Percentiles rank a stretch among this genome's conserved stretches.
Evolutionary conservation across 2,113 vertebrate species (phyloP).

Genomic region (Grus americana): DNA sequence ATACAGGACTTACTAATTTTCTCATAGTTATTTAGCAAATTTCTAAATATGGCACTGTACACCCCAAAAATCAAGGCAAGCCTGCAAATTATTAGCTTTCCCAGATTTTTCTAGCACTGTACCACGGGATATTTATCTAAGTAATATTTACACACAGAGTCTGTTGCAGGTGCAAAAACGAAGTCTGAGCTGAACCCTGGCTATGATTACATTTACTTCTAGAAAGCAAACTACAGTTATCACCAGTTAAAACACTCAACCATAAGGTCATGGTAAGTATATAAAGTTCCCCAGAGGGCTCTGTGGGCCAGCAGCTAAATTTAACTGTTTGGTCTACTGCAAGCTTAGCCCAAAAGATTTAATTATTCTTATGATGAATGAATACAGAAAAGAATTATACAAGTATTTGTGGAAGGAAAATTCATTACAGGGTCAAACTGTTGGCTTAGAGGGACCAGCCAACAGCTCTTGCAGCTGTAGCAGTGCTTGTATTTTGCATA

Average conservation of each 20-base stretch:
- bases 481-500: neutral
- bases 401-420: neutral
- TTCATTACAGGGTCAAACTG: neutral
- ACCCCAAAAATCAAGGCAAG: neutral
- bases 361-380: neutral
- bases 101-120: neutral
- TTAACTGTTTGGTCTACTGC: neutral
- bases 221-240: neutral
- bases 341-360: neutral
- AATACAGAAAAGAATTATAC: neutral
- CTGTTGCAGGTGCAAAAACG: neutral
- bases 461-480: neutral
- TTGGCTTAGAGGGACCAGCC: neutral
- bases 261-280: neutral
- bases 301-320: neutral
- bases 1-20: neutral
- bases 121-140: neutral
- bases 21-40: neutral
- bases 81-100: neutral
- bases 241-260: neutral
- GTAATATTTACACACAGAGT: neutral
- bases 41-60: neutral
- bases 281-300: neutral
- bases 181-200: neutral
- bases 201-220: neutral